Conservation (phyloP, 1,140 invertebrate species). For the Nymphalis io region DNA sequence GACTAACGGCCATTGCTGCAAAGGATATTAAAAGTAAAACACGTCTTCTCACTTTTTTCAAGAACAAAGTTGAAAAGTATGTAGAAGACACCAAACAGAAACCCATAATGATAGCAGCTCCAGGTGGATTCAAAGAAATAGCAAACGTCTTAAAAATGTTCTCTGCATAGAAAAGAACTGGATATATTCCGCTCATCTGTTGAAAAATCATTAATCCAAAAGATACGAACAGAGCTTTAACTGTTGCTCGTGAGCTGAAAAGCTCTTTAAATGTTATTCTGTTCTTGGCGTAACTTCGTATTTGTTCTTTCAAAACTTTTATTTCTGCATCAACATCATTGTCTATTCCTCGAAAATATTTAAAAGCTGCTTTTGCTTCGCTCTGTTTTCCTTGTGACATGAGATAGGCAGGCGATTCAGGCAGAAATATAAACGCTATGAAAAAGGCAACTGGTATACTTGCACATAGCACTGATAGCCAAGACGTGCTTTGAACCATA, state of each 20-base stretch:
- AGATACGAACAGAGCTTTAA: slow-evolving; percentile 79
- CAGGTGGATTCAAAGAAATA: slow-evolving; percentile 72
- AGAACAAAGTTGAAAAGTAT: slow-evolving; percentile 84
- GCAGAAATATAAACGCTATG: slow-evolving; percentile 86
- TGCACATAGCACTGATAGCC: slow-evolving; percentile 85
- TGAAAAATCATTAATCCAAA: slow-evolving; percentile 90
- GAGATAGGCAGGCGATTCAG: slow-evolving; percentile 87
- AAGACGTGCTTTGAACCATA: slow-evolving; percentile 80
- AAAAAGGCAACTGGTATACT: slow-evolving; percentile 85
- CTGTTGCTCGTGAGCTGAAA: slow-evolving; percentile 73
- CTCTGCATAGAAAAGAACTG: slow-evolving; percentile 88
- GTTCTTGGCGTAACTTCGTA: slow-evolving; percentile 66
- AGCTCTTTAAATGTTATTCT: slow-evolving; percentile 74
- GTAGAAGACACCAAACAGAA: slow-evolving; percentile 86
- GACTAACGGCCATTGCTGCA: slow-evolving; percentile 82
- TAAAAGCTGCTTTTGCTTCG: slow-evolving; percentile 84
- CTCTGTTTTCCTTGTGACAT: slow-evolving; percentile 74
- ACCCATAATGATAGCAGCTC: slow-evolving; percentile 85
- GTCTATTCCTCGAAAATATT: slow-evolving; percentile 85
- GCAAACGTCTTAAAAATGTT: slow-evolving; percentile 84
- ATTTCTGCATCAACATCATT: slow-evolving; percentile 84
- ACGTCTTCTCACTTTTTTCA: slow-evolving; percentile 87
- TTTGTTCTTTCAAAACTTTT: slow-evolving; percentile 81
- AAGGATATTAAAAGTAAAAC: slow-evolving; percentile 86
- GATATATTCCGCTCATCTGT: slow-evolving; percentile 90